These are phyloP conservation scores for Benitochromis conjunctus DNA, from an alignment of 2,113 vertebrate genomes.

Conservation along the genomic window DNA sequence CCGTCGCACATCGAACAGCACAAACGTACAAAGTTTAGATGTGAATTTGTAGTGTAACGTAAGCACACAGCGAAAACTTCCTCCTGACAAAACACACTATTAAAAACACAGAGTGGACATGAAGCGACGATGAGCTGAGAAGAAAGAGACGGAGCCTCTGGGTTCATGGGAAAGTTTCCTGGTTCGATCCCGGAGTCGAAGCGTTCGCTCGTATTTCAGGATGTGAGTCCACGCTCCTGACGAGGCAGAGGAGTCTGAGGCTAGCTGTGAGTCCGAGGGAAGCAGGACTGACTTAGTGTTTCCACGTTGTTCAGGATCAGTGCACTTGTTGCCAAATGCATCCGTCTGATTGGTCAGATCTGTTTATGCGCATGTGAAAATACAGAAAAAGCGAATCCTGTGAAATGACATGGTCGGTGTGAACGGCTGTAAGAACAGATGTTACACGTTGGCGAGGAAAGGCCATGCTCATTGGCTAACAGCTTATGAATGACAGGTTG, in stretches of 20 bases:
- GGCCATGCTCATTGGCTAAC: background rate
- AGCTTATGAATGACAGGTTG: background rate
- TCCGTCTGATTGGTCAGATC: background rate
- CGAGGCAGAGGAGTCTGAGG: background rate
- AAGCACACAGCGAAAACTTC: background rate
- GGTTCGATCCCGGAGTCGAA: background rate
- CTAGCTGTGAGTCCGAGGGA: background rate
- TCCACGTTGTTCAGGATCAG: background rate
- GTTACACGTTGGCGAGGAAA: too few relatives aligned
- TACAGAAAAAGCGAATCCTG: background rate
- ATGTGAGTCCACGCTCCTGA: background rate
- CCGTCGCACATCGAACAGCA: background rate
- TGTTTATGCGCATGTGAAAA: background rate
- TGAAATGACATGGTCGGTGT: fast-evolving
- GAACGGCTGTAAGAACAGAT: background rate
- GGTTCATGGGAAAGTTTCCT: background rate
- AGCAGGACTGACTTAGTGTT: background rate
- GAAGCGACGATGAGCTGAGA: background rate
- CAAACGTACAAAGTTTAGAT: background rate
- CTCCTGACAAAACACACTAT: background rate
- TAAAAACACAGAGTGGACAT: background rate
- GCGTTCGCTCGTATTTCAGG: background rate
- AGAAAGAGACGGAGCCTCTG: background rate
- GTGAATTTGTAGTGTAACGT: background rate
- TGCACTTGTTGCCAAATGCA: background rate